Base-by-base conservation (phyloP, 2,113 vertebrate genomes). In the Psittacus erithacus region DNA sequence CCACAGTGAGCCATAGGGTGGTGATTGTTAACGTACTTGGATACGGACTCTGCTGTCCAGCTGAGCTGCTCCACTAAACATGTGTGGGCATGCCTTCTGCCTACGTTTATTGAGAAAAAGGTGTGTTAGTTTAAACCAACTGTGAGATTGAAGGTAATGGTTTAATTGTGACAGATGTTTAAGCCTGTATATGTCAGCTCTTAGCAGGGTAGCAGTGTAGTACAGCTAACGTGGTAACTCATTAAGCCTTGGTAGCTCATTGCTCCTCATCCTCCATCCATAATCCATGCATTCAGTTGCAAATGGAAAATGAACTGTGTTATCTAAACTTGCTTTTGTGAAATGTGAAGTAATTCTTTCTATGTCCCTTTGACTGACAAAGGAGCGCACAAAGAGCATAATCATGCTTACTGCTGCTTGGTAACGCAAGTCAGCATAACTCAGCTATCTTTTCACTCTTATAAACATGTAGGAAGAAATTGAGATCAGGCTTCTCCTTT, bases 21-120 rank as follows among this genome's bases (percentile, higher is more conserved):
- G 35, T 29, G 70, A 20, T 82, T 0, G 0, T 52, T 60, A 19
- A 29, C 7, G 2, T 14, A 76, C 29, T 38, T 55, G 24, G 41
- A 13, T 55, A 10, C 6, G 0, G 73, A 63, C 83, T 52, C 29
- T 77, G 49, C 63, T 80, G 44, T 64, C 50, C 50, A 71, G 28
- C 60, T 82, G 53, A 77, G 39, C 59, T 80, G n/a, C n/a, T 67
- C 11, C 68, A 67, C 67, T n/a, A 38, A 6, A n/a, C 17, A 6
- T 0, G 0, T 1, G 7, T 57, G 52, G 33, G 7, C 17, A 4
- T 65, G 71, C 41, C 67, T 67, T 85, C 67, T 92, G 62, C 20
- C 52, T 35, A 35, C 2, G 7, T 35, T 63, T 77, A 2, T 9
- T 60, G 63, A 63, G 59, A 74, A 75, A 68, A 44, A 83, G 35